Evolutionary conservation across 2,113 vertebrate species (phyloP).

Genomic region (Chaetodon trifascialis): DNA sequence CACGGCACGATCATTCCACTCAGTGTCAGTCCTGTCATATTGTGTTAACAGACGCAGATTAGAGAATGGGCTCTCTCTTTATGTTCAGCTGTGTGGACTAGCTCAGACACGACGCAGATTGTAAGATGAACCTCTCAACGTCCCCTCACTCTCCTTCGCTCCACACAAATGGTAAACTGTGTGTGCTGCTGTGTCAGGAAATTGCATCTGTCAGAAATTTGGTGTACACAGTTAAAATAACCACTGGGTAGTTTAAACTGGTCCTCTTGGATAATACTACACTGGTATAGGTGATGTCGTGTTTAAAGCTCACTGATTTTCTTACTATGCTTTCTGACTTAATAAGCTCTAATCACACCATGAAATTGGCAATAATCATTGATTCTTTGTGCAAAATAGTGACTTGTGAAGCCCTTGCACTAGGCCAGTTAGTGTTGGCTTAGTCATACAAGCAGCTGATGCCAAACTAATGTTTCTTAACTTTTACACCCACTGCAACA

Average conservation of each 20-base stretch:
- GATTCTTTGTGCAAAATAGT: no score
- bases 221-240: neutral
- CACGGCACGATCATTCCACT: neutral
- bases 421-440: no score
- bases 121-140: conserved; percentile 1
- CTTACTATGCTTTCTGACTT: neutral
- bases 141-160: neutral
- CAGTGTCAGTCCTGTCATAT: neutral
- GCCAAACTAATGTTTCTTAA: no score
- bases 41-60: neutral
- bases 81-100: neutral
- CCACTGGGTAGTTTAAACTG: neutral
- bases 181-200: conserved; percentile 18
- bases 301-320: neutral
- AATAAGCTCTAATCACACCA: neutral
- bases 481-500: no score
- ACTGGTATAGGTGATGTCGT: no score
- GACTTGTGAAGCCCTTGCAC: no score
- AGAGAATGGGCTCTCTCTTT: neutral
- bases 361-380: no score
- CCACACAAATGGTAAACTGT: no score
- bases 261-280: no score
- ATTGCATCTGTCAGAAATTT: neutral
- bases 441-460: no score
- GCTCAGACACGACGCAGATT: conserved; percentile 14